phyloP scores from a whole-genome alignment of 2,113 vertebrate species.

The Chlorodrepanis virens region DNA sequence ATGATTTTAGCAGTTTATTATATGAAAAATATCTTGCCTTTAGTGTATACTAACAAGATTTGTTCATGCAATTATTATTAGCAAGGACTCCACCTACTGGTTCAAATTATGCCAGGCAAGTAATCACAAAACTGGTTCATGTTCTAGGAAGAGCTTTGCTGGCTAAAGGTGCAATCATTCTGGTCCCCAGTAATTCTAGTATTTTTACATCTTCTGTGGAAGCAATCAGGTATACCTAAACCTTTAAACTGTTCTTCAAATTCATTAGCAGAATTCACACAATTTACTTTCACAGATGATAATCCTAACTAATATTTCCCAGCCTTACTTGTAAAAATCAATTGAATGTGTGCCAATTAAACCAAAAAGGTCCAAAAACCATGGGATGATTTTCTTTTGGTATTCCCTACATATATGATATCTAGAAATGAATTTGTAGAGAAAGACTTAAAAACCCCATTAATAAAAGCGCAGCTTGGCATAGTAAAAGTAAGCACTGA shows the following conservation, averaged over 20 bases:
- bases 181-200: neutral
- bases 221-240: neutral
- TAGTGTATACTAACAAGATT: conserved; percentile 64
- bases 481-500: neutral
- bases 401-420: neutral
- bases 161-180: neutral
- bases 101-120: conserved; percentile 67
- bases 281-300: conserved; percentile 4
- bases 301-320: neutral
- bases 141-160: conserved; percentile 1
- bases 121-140: neutral
- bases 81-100: conserved; percentile 90
- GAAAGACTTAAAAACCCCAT: neutral
- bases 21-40: conserved; percentile 71
- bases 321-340: neutral
- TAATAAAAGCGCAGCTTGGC: neutral
- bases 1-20: conserved; percentile 75
- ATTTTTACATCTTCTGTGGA: neutral
- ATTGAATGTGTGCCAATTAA: neutral
- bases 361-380: neutral
- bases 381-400: neutral
- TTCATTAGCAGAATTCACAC: neutral
- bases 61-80: conserved; percentile 76
- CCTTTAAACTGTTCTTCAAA: neutral
- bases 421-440: neutral